Conservation (phyloP, 1,140 invertebrate species). For the Platyscapa corneri region DNA sequence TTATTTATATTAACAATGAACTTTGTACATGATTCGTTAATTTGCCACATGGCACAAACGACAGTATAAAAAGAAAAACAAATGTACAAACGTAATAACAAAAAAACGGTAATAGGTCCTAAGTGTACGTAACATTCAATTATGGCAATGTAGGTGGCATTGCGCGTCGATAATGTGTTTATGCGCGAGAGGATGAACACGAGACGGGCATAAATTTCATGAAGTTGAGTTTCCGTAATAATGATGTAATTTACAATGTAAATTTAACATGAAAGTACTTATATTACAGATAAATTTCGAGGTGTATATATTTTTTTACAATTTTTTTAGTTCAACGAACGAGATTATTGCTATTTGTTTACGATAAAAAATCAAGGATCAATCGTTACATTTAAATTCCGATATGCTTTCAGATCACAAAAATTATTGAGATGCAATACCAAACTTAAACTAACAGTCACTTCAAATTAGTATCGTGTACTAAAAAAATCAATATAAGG, state of each 20-base stretch:
- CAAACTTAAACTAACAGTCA: slow-evolving; percentile 42
- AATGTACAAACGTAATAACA: slow-evolving; percentile 54
- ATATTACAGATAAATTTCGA: neutral
- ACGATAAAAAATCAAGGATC: neutral
- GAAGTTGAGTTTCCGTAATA: slow-evolving; percentile 1
- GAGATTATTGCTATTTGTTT: slow-evolving; percentile 6
- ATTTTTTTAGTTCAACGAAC: slow-evolving; percentile 9
- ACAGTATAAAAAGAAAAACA: slow-evolving; percentile 64
- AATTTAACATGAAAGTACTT: neutral
- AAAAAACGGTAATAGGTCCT: slow-evolving; percentile 44
- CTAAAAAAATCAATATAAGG: slow-evolving; percentile 5
- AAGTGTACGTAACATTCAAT: slow-evolving; percentile 48
- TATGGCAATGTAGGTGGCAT: slow-evolving; percentile 48
- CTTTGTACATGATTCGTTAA: slow-evolving; percentile 69
- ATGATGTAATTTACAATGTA: slow-evolving; percentile 1
- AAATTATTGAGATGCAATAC: slow-evolving; percentile 20
- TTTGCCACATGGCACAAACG: slow-evolving; percentile 57
- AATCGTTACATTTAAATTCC: slow-evolving; percentile 10
- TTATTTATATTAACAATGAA: slow-evolving; percentile 64
- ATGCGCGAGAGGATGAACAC: slow-evolving; percentile 31
- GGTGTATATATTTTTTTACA: neutral
- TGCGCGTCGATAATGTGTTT: slow-evolving; percentile 11
- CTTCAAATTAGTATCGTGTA: neutral
- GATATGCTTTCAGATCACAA: slow-evolving; percentile 45
- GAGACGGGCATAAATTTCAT: slow-evolving; percentile 15